Conservation (phyloP, 2,113 vertebrate genomes). For the Jaculus jaculus region DNA sequence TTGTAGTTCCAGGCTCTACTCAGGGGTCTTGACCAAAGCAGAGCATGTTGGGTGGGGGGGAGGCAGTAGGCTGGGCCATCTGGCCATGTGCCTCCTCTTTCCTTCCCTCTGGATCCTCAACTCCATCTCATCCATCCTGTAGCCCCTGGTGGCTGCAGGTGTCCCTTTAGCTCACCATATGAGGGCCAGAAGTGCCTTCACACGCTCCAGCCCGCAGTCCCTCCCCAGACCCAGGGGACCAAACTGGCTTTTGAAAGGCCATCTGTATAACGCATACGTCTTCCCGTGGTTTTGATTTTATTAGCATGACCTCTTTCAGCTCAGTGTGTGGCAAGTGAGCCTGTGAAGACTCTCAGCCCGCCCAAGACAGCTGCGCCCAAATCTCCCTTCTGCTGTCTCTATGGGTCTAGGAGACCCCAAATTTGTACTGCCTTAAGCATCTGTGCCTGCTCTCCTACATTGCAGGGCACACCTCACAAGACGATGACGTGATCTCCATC, state of each 20-base stretch:
- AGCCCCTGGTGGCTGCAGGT: neutral
- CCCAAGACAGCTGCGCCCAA: neutral
- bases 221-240: neutral
- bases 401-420: accelerated
- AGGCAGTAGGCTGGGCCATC: neutral
- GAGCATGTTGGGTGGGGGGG: neutral
- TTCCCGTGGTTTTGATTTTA: neutral
- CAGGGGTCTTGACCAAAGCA: neutral
- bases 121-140: neutral
- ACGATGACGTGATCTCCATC: accelerated
- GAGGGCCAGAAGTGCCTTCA: neutral
- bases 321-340: neutral
- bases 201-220: neutral
- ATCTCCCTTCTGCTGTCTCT: neutral
- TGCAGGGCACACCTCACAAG: neutral
- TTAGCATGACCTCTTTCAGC: neutral
- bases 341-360: neutral
- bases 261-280: accelerated
- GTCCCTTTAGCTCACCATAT: accelerated
- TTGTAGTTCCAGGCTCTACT: accelerated
- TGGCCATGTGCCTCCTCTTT: neutral
- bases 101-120: neutral
- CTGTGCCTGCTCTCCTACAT: neutral
- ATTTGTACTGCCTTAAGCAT: accelerated
- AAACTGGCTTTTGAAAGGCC: neutral